Conservation (phyloP, 2,797 vertebrate species). For the Discoglossus pictus region DNA sequence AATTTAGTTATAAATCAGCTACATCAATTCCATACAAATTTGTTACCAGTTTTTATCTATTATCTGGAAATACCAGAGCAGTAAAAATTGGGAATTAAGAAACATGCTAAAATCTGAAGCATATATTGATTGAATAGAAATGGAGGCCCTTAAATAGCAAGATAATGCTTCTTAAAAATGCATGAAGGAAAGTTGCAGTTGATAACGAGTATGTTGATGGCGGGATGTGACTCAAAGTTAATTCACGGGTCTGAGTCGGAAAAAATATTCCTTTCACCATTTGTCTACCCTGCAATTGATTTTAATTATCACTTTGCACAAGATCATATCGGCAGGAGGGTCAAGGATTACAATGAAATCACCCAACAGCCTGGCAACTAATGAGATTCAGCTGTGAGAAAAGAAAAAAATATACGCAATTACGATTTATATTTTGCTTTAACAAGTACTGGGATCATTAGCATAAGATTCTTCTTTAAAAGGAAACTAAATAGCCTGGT, state of each 20-base stretch:
- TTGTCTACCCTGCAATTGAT: conserved; percentile 56
- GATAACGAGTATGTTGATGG: background rate
- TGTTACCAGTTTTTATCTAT: too few species aligned
- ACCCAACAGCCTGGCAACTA: conserved; percentile 53
- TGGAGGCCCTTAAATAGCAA: background rate
- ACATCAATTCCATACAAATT: too few species aligned
- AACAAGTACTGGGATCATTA: conserved; percentile 27
- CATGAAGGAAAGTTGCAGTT: background rate
- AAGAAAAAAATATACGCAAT: conserved; percentile 64
- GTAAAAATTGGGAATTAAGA: too few species aligned
- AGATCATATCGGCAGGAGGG: conserved; percentile 55
- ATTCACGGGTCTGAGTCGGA: conserved; percentile 52
- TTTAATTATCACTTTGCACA: conserved; percentile 60
- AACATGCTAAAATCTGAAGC: too few species aligned
- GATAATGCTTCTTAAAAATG: background rate
- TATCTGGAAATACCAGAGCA: too few species aligned
- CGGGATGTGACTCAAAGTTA: conserved; percentile 45
- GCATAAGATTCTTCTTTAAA: conserved; percentile 19
- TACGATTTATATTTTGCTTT: conserved; percentile 52
- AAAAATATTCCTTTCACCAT: conserved; percentile 51
- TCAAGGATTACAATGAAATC: conserved; percentile 59
- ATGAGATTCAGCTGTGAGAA: conserved; percentile 60
- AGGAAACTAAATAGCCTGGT: background rate
- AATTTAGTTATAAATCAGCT: too few species aligned
- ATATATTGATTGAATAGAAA: too few species aligned